Conservation (phyloP, 2,113 vertebrate species). For the Ageneiosus marmoratus region DNA sequence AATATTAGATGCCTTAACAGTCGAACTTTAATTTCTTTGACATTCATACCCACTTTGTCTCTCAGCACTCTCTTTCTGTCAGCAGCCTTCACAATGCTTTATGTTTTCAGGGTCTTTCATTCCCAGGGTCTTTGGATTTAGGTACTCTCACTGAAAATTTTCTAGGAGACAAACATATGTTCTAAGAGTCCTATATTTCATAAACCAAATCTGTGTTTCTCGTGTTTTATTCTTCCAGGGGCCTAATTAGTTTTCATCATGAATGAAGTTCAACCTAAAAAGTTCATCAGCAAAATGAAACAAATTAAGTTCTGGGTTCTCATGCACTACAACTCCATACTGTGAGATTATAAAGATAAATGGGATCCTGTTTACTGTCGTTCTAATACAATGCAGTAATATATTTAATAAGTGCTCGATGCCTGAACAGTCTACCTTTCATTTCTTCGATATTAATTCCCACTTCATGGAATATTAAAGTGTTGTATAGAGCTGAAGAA, state of each 20-base stretch:
- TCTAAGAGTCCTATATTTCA: background rate
- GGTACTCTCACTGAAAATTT: background rate
- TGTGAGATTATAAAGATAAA: background rate
- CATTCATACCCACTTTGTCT: background rate
- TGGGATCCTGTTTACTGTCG: background rate
- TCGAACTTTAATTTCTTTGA: background rate
- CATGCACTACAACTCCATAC: no score
- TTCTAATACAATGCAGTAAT: no score
- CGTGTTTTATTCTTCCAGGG: no score
- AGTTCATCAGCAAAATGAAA: background rate
- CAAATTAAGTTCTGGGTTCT: background rate
- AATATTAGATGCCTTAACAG: background rate
- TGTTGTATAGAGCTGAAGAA: background rate
- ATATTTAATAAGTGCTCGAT: no score
- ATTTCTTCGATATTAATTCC: background rate
- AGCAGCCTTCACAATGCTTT: background rate
- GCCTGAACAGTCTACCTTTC: background rate
- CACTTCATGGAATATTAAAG: slow-evolving; percentile 9
- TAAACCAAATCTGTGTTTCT: background rate
- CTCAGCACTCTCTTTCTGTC: no score
- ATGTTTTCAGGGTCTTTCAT: background rate
- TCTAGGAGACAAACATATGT: background rate
- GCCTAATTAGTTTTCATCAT: background rate
- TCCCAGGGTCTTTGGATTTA: background rate
- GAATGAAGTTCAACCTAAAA: background rate